Percentiles rank a stretch among this genome's conserved stretches.
phyloP scores from a whole-genome alignment of 2,797 vertebrate species.

The Apodemus agrarius region DNA sequence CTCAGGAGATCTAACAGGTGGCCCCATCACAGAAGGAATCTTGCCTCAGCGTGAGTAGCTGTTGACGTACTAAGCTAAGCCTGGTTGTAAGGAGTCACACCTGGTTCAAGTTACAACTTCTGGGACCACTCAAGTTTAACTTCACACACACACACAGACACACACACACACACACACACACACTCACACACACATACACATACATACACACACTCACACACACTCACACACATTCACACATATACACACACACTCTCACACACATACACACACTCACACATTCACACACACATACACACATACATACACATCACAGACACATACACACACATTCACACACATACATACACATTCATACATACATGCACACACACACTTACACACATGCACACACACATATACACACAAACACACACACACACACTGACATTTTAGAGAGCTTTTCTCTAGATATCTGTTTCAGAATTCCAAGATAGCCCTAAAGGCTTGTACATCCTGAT shows the following conservation, averaged over 20 bases:
- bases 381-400: not conserved
- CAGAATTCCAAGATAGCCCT: slow-evolving; percentile 9
- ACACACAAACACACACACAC: not conserved
- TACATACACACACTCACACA: not conserved
- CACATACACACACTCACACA: not conserved
- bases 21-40: not conserved
- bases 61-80: not conserved
- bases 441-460: not conserved
- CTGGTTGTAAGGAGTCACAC: not conserved
- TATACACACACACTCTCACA: not conserved
- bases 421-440: not conserved
- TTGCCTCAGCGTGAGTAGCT: not conserved
- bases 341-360: not conserved
- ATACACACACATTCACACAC: not conserved
- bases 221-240: not conserved
- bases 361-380: not conserved
- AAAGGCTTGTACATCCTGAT: not conserved
- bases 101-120: not conserved
- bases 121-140: not conserved
- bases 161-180: not conserved
- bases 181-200: not conserved
- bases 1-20: not conserved
- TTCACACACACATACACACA: not conserved
- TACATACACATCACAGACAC: not conserved
- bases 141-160: not conserved